phyloP scores from a whole-genome alignment of 2,797 vertebrate genomes.

The Danio tinwini region DNA sequence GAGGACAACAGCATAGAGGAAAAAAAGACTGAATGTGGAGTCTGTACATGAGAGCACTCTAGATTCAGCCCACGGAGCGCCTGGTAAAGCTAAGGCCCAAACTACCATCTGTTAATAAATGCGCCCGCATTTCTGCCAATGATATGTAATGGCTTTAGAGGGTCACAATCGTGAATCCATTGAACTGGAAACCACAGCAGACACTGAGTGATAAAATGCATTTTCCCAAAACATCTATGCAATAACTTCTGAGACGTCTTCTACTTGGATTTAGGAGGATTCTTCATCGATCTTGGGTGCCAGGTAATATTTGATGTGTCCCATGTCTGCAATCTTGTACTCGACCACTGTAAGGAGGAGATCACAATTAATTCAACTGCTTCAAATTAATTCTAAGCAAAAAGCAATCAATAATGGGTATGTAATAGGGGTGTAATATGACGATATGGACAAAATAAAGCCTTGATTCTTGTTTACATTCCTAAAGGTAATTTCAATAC shows the following conservation, averaged over 20 bases:
- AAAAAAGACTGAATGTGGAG: not conserved
- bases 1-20: not conserved
- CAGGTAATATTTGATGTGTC: constrained; percentile 88
- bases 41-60: constrained; percentile 10
- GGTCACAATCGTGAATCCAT: constrained; percentile 8
- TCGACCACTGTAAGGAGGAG: constrained; percentile 79
- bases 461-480: too few species aligned
- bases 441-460: too few species aligned
- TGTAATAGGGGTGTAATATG: too few species aligned
- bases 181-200: not conserved
- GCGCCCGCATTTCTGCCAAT: not conserved
- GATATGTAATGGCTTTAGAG: not conserved
- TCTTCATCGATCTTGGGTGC: constrained; percentile 90
- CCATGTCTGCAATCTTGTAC: constrained; percentile 91
- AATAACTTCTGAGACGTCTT: not conserved
- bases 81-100: constrained; percentile 18
- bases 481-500: too few species aligned
- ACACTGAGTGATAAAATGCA: constrained; percentile 12
- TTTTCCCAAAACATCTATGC: constrained; percentile 17
- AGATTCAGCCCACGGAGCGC: not conserved
- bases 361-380: not conserved
- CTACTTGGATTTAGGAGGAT: constrained; percentile 60
- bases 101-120: constrained; percentile 17
- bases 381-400: not conserved
- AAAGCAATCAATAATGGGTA: not conserved